Evolutionary conservation across 2,797 vertebrate genomes (phyloP).

Genomic region (Odontamblyopus rebecca): DNA sequence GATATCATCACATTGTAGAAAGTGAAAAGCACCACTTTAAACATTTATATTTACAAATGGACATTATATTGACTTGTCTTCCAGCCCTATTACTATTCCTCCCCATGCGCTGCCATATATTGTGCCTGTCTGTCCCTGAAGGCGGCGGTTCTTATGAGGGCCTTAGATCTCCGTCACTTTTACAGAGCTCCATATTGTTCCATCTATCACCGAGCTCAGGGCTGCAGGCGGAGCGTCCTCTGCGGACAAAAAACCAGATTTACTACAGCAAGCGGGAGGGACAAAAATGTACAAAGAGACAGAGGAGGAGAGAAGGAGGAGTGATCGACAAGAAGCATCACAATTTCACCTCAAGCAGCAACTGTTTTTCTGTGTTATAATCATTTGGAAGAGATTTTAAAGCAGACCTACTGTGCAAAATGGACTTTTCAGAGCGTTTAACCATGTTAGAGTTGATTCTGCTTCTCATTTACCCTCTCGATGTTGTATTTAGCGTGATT

Average conservation of each 20-base stretch:
- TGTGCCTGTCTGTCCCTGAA: constrained; percentile 50
- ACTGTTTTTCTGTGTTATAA: background rate
- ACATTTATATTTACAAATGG: too few species aligned
- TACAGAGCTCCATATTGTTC: constrained; percentile 70
- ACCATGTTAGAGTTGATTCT: too few species aligned
- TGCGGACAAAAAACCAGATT: constrained; percentile 52
- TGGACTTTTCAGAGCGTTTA: too few species aligned
- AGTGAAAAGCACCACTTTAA: too few species aligned
- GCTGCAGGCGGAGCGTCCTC: constrained; percentile 59
- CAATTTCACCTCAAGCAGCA: background rate
- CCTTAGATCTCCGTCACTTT: constrained; percentile 68
- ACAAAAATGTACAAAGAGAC: constrained; percentile 34
- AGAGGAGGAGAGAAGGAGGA: constrained; percentile 6
- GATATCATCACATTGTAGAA: too few species aligned
- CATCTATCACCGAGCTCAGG: constrained; percentile 71
- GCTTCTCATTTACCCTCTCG: too few species aligned
- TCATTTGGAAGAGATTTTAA: too few species aligned
- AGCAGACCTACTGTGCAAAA: too few species aligned
- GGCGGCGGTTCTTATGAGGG: constrained; percentile 68
- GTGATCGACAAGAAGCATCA: constrained; percentile 21
- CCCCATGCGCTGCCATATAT: constrained; percentile 15
- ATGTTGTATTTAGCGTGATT: too few species aligned
- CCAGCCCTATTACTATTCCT: constrained; percentile 2
- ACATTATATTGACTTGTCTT: constrained; percentile 9
- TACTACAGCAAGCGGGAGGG: constrained; percentile 52